Conservation (phyloP, 2,888 invertebrate genomes). For the Peribatodes rhomboidaria region DNA sequence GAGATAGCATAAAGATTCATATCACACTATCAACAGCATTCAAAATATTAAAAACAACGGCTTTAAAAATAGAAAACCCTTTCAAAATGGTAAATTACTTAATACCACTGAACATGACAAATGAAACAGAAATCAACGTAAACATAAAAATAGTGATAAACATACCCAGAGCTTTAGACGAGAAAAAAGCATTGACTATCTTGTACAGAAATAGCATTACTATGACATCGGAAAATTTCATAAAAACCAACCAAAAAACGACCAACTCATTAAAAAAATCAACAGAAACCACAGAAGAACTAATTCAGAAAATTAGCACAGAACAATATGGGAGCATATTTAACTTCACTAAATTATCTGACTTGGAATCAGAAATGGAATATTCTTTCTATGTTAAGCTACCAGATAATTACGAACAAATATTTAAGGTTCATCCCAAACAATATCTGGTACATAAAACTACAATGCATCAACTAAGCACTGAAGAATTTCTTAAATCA, state of each 20-base stretch:
- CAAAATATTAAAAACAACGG: constrained; percentile 64
- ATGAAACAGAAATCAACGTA: constrained; percentile 56
- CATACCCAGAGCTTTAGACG: constrained; percentile 66
- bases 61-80: constrained; percentile 59
- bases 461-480: constrained; percentile 54
- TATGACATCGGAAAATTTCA: constrained; percentile 70
- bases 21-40: constrained; percentile 58
- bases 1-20: constrained; percentile 61
- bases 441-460: constrained; percentile 55
- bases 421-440: constrained; percentile 52
- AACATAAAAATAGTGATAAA: constrained; percentile 64
- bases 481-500: constrained; percentile 65
- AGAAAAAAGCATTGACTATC: constrained; percentile 64
- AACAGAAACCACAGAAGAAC: constrained; percentile 52
- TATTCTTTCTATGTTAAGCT: constrained; percentile 66
- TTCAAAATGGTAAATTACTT: constrained; percentile 61
- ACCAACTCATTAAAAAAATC: constrained; percentile 52
- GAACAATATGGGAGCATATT: constrained; percentile 60
- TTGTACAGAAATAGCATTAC: constrained; percentile 61
- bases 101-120: constrained; percentile 57
- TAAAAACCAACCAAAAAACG: constrained; percentile 53
- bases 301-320: constrained; percentile 53
- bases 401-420: constrained; percentile 59
- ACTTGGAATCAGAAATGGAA: constrained; percentile 32
- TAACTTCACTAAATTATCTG: constrained; percentile 53